Base-by-base conservation (phyloP, 30 jellyfish, hydroid and myxozoan species). In the Pelagia noctiluca region DNA sequence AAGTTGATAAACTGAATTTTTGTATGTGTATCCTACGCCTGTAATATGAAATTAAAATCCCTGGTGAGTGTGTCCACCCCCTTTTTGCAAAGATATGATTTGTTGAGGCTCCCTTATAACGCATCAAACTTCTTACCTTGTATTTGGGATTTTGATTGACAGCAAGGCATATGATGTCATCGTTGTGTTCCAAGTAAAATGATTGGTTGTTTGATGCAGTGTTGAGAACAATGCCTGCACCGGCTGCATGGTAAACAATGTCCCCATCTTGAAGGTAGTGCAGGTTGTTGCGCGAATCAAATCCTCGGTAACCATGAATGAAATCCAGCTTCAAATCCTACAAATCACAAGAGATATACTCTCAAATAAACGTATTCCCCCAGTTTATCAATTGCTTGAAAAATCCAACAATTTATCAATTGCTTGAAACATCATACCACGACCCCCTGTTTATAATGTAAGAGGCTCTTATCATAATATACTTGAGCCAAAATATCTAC, bases 211-310 rank as follows among this genome's bases (percentile, higher is more conserved):
- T 88, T 12, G 89, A 62, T 38, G 92, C 24, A 1, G 85, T 25
- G 62, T 78, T 78, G 77, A 62, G 73, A 13, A 94, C 97, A 73
- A 94, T 88, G 35, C 99, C 96, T 25, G 96, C 96, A 13, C 97
- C 96, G 49, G 99, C 99, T 33, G 99, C 99, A 82, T 88, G 97
- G 50, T 88, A 94, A 34, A 88, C 99, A 35, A 94, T 29, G n/a
- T 90, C 91, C 36, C 99, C 99, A 62, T 88, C 97, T 0, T 95
- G 54, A 26, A 93, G 78, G 78, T 88, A 94, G 29, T 94, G 99
- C 75, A 94, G 71, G 49, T 94, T 94, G 48, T 94, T 94, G 35
- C 99, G 80, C n/a, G 97, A 36, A 79, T 94, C 99, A 65, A 77
- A 94, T 35, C 99, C 99, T 13, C 99, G 90, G 78, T 94, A 94